Conservation (phyloP, 2,113 vertebrate species). For the Baryphthengus martii region DNA sequence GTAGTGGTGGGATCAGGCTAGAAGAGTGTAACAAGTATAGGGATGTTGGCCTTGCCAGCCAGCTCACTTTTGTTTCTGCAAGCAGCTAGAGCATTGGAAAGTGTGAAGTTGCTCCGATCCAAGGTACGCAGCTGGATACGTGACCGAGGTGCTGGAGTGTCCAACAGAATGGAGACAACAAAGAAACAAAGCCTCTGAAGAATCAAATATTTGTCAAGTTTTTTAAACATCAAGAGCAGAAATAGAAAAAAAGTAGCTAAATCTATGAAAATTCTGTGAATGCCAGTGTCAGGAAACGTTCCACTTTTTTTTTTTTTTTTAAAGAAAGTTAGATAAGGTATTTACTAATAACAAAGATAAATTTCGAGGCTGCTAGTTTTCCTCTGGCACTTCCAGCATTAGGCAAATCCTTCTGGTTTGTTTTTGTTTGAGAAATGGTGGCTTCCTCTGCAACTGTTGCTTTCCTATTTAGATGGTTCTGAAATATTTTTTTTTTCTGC, state of each 20-base stretch:
- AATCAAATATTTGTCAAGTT: neutral
- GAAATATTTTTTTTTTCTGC: neutral
- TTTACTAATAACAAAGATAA: neutral
- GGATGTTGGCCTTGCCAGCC: neutral
- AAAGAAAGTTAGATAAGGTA: neutral
- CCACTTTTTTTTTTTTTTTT: too few relatives aligned
- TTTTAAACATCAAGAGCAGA: neutral
- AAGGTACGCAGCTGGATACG: neutral
- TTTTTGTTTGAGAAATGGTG: neutral
- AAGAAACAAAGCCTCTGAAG: neutral
- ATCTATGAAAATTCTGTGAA: neutral
- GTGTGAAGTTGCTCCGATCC: neutral
- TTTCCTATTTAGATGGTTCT: neutral
- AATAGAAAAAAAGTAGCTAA: neutral
- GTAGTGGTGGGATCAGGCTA: neutral
- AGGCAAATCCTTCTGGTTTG: neutral
- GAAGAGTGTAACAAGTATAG: fast-evolving
- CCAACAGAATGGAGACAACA: neutral
- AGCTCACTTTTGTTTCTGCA: neutral
- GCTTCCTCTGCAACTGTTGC: neutral
- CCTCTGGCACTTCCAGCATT: neutral
- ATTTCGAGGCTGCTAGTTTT: neutral
- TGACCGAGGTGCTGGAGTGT: neutral
- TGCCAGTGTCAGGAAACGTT: neutral
- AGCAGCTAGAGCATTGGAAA: neutral